Evolutionary conservation across 2,113 vertebrate species (phyloP).

Genomic region (Ploceus nigricollis): DNA sequence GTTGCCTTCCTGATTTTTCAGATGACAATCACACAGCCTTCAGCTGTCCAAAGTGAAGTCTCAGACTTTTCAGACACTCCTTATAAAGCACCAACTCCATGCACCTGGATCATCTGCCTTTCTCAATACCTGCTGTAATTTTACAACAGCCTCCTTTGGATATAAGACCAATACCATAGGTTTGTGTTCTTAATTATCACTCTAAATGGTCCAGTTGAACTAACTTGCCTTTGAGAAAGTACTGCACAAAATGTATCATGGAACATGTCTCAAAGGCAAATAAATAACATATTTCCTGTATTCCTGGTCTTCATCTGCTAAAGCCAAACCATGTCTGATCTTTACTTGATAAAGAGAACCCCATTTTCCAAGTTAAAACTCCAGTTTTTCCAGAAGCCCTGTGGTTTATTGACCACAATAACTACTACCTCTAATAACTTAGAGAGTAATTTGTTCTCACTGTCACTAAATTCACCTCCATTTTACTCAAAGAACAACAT

Average conservation of each 20-base stretch:
- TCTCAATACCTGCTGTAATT: background rate
- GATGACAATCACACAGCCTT: background rate
- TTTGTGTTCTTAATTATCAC: background rate
- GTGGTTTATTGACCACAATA: background rate
- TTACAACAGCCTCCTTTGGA: background rate
- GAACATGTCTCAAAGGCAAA: background rate
- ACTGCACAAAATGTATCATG: background rate
- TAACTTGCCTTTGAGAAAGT: background rate
- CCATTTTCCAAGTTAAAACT: background rate
- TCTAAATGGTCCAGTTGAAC: background rate
- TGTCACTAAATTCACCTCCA: background rate
- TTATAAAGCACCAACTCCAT: background rate
- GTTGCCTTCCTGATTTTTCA: background rate
- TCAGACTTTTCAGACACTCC: background rate
- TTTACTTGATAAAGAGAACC: background rate
- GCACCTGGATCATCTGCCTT: background rate
- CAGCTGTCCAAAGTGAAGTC: background rate
- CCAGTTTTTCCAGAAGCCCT: background rate
- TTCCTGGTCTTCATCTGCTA: background rate
- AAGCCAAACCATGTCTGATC: background rate
- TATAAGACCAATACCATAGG: background rate
- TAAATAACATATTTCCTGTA: fast-evolving
- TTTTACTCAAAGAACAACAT: background rate
- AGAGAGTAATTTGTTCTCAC: background rate
- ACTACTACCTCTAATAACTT: background rate